Base-by-base conservation (phyloP, 2,888 invertebrate genomes). In the Aplocera efformata region DNA sequence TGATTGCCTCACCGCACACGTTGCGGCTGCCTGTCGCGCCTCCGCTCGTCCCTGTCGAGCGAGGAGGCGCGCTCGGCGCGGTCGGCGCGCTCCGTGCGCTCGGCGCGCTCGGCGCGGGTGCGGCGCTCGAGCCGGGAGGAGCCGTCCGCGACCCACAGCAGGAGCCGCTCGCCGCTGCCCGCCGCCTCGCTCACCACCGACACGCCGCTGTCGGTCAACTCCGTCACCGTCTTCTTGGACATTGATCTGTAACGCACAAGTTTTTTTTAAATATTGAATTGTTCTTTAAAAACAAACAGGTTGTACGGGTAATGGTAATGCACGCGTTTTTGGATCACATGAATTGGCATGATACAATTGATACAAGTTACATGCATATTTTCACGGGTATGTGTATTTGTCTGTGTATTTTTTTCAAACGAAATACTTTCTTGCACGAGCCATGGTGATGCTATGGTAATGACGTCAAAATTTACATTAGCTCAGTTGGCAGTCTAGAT, bases 201-300 rank as follows among this genome's bases (percentile, higher is more conserved):
- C 63, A 94, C 94, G 30, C 94, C 94, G 72, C 94, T 94, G 81
- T 94, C 94, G 3, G 94, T 93, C 62, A 93, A 78, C 70, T 93
- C 93, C 26, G 93, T 92, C 62, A 91, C 90, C 11, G 93, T 91
- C 69, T 93, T 92, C 84, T 93, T 93, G 13, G 91, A 91, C 47
- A 90, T 90, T 29, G 92, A 91, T 64, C 91, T 89, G 60, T 43
- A 28, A 24, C 26, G 7, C 26, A 17, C 13, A 17, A n/a, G n/a
- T n/a, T n/a, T n/a, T n/a, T n/a, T n/a, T n/a, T n/a, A n/a, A n/a
- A n/a, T n/a, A n/a, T n/a, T n/a, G n/a, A n/a, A n/a, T n/a, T n/a
- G n/a, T n/a, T n/a, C n/a, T n/a, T n/a, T n/a, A n/a, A n/a, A n/a
- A n/a, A n/a, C n/a, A n/a, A n/a, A n/a, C n/a, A n/a, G n/a, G n/a